Base-by-base conservation (phyloP, 2,888 invertebrate genomes). In the Drosophila mettleri region DNA sequence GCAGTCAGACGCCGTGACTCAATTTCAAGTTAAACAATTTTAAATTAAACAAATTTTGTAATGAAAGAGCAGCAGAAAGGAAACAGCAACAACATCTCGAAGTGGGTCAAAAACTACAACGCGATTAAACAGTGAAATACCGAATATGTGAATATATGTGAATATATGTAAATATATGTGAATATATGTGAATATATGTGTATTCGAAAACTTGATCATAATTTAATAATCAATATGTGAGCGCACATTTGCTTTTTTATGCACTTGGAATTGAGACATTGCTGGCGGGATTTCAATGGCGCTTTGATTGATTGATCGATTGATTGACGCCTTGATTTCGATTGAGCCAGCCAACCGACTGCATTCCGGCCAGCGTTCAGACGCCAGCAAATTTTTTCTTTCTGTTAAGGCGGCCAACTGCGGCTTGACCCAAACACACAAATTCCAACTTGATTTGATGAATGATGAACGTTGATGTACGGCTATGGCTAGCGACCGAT, bases 1-100 rank as follows among this genome's bases (percentile, higher is more conserved):
- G 74, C 74, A 49, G 78, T 69, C 78, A 53, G 68, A 49, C 38
- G 70, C 46, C 71, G 64, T 76, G 88, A 83, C 84, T 84, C 80
- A 84, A 86, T 88, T 84, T 88, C 78, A 83, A 84, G 86, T 80
- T 88, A 83, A 84, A 88, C 84, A 74, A 77, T 82, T 82, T 88
- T 67, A 87, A 86, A 87, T 85, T 82, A 85, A 87, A 82, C 81
- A 82, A 87, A 87, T 81, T 85, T 83, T 82, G 86, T 85, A 83
- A 83, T 87, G 78, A 75, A 87, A 87, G 78, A 86, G 69, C 66
- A 66, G 57, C 54, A 54, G 64, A 82, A 73, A 74, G 75, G 67
- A 74, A 75, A 84, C 62, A 57, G 7, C 60, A 43, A 41, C 53
- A 46, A 43, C 63, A 77, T 59, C 59, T 41, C 48, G 59, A 78